Conservation (phyloP, 2,888 invertebrate genomes). For the Hydrotaea diabolus region DNA sequence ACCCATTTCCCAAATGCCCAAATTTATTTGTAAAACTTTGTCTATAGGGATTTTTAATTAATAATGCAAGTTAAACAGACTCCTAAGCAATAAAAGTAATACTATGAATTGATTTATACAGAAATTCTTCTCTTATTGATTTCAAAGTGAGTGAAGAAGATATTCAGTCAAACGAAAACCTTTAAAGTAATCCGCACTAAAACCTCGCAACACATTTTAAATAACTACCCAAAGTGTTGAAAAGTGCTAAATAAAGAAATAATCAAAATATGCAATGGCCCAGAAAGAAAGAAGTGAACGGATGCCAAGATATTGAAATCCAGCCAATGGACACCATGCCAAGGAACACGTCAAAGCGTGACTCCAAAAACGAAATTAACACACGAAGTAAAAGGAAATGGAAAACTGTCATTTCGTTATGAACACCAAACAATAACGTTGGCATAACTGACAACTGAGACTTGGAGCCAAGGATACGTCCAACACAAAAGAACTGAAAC, state of each 20-base stretch:
- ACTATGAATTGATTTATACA: no score
- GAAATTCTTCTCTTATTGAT: no score
- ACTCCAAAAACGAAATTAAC: conserved; percentile 29
- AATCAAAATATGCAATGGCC: conserved; percentile 55
- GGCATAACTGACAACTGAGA: conserved; percentile 50
- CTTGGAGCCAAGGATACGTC: conserved; percentile 29
- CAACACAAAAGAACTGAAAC: conserved; percentile 25
- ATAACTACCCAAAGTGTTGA: not conserved
- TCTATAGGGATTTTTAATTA: no score
- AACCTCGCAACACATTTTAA: not conserved
- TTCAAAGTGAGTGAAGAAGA: no score
- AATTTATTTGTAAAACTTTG: no score
- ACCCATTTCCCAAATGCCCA: no score
- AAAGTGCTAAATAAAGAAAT: conserved; percentile 48
- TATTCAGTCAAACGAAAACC: no score
- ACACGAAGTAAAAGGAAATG: conserved; percentile 26
- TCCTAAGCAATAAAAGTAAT: no score
- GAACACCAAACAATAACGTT: conserved; percentile 59
- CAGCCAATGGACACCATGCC: conserved; percentile 55
- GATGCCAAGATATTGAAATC: conserved; percentile 51
- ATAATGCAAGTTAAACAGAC: no score
- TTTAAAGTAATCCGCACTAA: no score
- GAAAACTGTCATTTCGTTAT: conserved; percentile 40
- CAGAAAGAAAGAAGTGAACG: conserved; percentile 36
- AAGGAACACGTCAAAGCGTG: conserved; percentile 57